Percentiles rank a stretch among this genome's conserved stretches.
These are phyloP conservation scores for Chlorops oryzae DNA, from an alignment of 1,140 invertebrate genomes.

Conservation along the genomic window DNA sequence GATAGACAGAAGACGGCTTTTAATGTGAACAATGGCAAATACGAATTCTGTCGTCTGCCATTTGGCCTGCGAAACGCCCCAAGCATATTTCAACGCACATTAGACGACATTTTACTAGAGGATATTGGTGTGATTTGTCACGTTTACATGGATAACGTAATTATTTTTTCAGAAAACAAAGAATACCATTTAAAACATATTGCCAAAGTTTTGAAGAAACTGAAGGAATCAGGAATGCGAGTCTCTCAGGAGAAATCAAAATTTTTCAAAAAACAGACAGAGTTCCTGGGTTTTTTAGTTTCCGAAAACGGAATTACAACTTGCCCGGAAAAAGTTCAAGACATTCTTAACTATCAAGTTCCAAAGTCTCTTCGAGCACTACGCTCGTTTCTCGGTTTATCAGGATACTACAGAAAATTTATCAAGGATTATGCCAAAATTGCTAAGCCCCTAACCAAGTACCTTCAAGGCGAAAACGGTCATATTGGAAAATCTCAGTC, in stretches of 20 bases:
- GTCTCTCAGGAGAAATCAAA: slow-evolving; percentile 48
- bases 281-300: slow-evolving; percentile 16
- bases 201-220: slow-evolving; percentile 12
- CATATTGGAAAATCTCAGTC: slow-evolving; percentile 5
- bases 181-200: slow-evolving; percentile 9
- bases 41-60: no score
- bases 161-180: slow-evolving; percentile 10
- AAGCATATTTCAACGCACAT: slow-evolving; percentile 9
- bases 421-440: slow-evolving; percentile 15
- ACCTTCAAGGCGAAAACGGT: slow-evolving; percentile 12
- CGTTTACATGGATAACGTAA: slow-evolving; percentile 14
- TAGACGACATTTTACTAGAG: slow-evolving; percentile 11
- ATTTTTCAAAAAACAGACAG: slow-evolving; percentile 35
- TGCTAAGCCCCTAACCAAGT: slow-evolving; percentile 12
- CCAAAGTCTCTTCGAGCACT: slow-evolving; percentile 11
- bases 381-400: slow-evolving; percentile 16
- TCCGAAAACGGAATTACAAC: slow-evolving; percentile 15
- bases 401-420: slow-evolving; percentile 17
- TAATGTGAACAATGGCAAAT: no score
- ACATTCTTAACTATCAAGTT: slow-evolving; percentile 17
- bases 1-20: no score
- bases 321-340: slow-evolving; percentile 17
- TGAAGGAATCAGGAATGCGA: slow-evolving; percentile 42
- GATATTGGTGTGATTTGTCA: slow-evolving; percentile 11
- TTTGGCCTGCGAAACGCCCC: no score